These are phyloP conservation scores for Agonopterix arenella DNA, from an alignment of 2,888 invertebrate genomes.

Conservation along the genomic window DNA sequence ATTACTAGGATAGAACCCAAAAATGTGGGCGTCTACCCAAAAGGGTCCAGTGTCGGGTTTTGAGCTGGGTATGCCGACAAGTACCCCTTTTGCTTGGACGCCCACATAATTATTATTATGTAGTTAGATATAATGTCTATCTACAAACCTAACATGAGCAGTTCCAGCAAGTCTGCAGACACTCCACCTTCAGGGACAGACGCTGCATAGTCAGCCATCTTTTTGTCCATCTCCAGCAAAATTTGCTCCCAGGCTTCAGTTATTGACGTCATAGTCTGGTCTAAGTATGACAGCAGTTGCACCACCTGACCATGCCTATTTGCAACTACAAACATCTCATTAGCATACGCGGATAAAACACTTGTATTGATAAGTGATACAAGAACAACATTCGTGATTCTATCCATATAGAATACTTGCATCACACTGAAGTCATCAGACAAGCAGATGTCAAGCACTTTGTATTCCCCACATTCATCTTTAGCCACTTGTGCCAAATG, in stretches of 20 bases:
- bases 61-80: no score
- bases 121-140: neutral
- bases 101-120: neutral
- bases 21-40: no score
- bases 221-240: slow-evolving; percentile 94
- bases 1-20: no score
- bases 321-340: slow-evolving; percentile 84
- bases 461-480: slow-evolving; percentile 74
- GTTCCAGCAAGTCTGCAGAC: slow-evolving; percentile 93
- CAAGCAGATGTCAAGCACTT: slow-evolving; percentile 80
- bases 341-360: slow-evolving; percentile 79
- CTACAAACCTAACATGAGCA: slow-evolving; percentile 86
- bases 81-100: no score
- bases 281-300: slow-evolving; percentile 81
- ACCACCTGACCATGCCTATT: slow-evolving; percentile 85
- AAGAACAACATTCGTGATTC: slow-evolving; percentile 58
- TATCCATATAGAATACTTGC: slow-evolving; percentile 78
- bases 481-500: slow-evolving; percentile 75
- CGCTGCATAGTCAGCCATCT: slow-evolving; percentile 91
- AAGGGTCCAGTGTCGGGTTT: no score
- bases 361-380: slow-evolving; percentile 75
- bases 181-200: slow-evolving; percentile 88
- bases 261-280: slow-evolving; percentile 87
- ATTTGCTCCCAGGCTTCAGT: slow-evolving; percentile 97
- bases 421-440: slow-evolving; percentile 84